Evolutionary conservation across 1,140 invertebrate species (phyloP).

Genomic region (Drosophila kikkawai): DNA sequence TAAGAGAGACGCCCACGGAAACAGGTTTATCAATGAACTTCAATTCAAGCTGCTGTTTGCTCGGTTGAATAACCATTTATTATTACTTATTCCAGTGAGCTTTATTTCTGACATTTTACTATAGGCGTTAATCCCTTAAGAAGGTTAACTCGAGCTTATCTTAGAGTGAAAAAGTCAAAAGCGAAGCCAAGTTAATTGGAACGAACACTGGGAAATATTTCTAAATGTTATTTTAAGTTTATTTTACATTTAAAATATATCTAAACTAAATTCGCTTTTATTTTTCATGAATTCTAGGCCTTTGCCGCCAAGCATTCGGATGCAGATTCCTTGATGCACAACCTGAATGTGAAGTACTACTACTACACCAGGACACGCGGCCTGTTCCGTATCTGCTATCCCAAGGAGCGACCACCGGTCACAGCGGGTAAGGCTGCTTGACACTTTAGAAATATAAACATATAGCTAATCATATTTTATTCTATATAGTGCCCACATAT

Average conservation of each 20-base stretch:
- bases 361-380: slow-evolving; percentile 95
- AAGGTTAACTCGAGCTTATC: slow-evolving; percentile 17
- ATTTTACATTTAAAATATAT: no score
- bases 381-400: slow-evolving; percentile 95
- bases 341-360: slow-evolving; percentile 93
- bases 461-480: neutral
- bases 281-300: slow-evolving; percentile 87
- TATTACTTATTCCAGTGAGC: neutral
- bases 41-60: slow-evolving; percentile 1
- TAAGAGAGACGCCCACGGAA: slow-evolving; percentile 33
- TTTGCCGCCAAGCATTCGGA: slow-evolving; percentile 90
- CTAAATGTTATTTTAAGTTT: neutral
- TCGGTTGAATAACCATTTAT: slow-evolving; percentile 26
- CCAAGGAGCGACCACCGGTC: slow-evolving; percentile 92
- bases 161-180: neutral
- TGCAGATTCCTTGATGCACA: slow-evolving; percentile 90
- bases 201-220: neutral
- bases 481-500: slow-evolving; percentile 92
- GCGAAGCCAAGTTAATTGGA: neutral
- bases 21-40: slow-evolving; percentile 34
- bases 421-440: slow-evolving; percentile 88
- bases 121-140: slow-evolving; percentile 34
- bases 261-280: neutral
- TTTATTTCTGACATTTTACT: neutral
- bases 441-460: no score